Evolutionary conservation across 2,888 invertebrate genomes (phyloP).

Genomic region (Craniophora ligustri): DNA sequence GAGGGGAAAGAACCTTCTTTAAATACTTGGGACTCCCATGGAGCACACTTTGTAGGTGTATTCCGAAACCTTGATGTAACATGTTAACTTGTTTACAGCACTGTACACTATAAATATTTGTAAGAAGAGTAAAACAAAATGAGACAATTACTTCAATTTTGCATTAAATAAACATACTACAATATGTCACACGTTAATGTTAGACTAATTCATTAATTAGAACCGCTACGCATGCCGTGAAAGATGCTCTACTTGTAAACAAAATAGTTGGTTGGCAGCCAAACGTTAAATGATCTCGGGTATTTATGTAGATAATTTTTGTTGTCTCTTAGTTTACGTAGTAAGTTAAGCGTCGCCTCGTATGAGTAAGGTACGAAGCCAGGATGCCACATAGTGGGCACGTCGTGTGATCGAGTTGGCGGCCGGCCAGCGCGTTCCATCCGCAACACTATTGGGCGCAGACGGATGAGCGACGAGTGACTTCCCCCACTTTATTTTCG

Average conservation of each 20-base stretch:
- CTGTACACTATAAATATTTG: conserved; percentile 53
- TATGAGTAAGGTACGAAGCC: conserved; percentile 65
- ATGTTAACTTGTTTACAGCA: conserved; percentile 52
- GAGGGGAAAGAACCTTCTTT: conserved; percentile 73
- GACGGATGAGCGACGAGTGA: conserved; percentile 80
- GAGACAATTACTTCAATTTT: conserved; percentile 29
- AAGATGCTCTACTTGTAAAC: conserved; percentile 71
- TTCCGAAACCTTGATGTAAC: conserved; percentile 45
- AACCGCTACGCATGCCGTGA: conserved; percentile 41
- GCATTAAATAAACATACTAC: conserved; percentile 21
- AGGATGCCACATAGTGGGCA: conserved; percentile 65
- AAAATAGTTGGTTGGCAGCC: conserved; percentile 76
- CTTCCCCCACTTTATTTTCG: conserved; percentile 84
- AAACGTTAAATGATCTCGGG: conserved; percentile 66
- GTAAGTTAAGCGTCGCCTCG: conserved; percentile 58
- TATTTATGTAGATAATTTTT: conserved; percentile 70
- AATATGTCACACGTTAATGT: conserved; percentile 48
- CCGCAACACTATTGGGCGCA: conserved; percentile 73
- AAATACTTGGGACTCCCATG: conserved; percentile 72
- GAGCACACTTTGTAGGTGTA: conserved; percentile 67
- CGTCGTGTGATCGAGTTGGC: conserved; percentile 79
- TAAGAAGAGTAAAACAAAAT: conserved; percentile 25
- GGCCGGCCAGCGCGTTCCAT: conserved; percentile 68
- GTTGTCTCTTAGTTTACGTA: conserved; percentile 59
- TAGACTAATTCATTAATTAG: conserved; percentile 64